Conservation (phyloP, 2,797 vertebrate species). For the Aselliscus stoliczkanus region DNA sequence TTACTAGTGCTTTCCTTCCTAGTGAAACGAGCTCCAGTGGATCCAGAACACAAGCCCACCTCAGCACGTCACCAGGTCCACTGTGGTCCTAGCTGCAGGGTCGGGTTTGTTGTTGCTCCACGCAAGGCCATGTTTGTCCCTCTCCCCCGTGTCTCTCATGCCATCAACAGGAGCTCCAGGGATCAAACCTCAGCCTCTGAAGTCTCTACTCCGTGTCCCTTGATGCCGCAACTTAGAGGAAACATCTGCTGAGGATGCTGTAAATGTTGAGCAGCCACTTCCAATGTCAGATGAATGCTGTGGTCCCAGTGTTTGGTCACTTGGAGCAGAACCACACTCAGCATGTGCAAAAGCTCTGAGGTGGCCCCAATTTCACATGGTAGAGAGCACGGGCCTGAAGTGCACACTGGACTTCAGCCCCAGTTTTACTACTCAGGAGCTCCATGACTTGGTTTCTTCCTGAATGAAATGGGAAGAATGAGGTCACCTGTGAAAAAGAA, state of each 20-base stretch:
- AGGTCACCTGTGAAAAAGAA: neutral
- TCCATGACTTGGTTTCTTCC: neutral
- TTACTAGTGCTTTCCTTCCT: neutral
- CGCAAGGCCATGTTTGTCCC: neutral
- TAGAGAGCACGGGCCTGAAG: neutral
- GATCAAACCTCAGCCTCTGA: neutral
- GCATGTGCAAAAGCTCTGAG: neutral
- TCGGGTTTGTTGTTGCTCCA: neutral
- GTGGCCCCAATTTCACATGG: neutral
- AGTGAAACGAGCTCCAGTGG: neutral
- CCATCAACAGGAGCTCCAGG: neutral
- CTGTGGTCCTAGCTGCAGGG: rapidly evolving
- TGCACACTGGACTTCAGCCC: neutral
- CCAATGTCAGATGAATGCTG: neutral
- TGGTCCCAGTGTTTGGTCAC: neutral
- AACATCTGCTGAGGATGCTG: neutral
- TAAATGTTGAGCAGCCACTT: neutral
- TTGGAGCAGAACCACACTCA: neutral
- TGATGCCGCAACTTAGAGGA: neutral
- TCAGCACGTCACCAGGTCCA: rapidly evolving
- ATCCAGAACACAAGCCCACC: neutral
- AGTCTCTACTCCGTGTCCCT: neutral
- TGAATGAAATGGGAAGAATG: neutral
- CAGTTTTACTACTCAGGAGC: neutral
- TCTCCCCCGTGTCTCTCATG: neutral